Conservation (phyloP, 2,888 invertebrate species). For the Cecidostiba fungosa region DNA sequence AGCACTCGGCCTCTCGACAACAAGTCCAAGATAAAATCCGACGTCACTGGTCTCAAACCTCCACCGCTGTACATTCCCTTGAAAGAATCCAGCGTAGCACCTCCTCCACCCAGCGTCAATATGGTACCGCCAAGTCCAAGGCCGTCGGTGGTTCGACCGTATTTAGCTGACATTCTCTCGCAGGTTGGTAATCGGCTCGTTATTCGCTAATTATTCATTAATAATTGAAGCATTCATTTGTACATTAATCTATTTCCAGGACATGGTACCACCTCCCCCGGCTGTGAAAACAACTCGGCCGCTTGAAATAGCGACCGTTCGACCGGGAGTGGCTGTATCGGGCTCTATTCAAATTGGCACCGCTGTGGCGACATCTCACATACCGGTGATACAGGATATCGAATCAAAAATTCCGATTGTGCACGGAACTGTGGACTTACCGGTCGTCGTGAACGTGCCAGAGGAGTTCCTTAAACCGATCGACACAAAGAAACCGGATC, state of each 20-base stretch:
- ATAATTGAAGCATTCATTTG: neutral
- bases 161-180: slow-evolving; percentile 76
- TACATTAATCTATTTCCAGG: slow-evolving; percentile 67
- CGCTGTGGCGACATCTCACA: slow-evolving; percentile 76
- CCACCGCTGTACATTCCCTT: slow-evolving; percentile 76
- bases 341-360: slow-evolving; percentile 78
- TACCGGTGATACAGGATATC: slow-evolving; percentile 76
- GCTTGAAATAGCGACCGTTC: slow-evolving; percentile 73
- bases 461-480: slow-evolving; percentile 70
- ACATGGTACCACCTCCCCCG: slow-evolving; percentile 77
- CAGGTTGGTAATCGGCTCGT: slow-evolving; percentile 69
- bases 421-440: slow-evolving; percentile 78
- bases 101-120: slow-evolving; percentile 68
- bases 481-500: slow-evolving; percentile 72
- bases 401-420: slow-evolving; percentile 78
- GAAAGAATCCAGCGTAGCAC: slow-evolving; percentile 71
- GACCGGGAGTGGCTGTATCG: slow-evolving; percentile 76
- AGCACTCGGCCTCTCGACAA: slow-evolving; percentile 67
- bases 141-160: slow-evolving; percentile 74
- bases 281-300: slow-evolving; percentile 54
- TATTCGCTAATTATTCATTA: neutral
- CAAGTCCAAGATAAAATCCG: slow-evolving; percentile 63
- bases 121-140: slow-evolving; percentile 69
- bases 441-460: slow-evolving; percentile 76
- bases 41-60: slow-evolving; percentile 73